These are phyloP conservation scores for Microplitis demolitor DNA, from an alignment of 1,140 invertebrate species.

Conservation along the genomic window DNA sequence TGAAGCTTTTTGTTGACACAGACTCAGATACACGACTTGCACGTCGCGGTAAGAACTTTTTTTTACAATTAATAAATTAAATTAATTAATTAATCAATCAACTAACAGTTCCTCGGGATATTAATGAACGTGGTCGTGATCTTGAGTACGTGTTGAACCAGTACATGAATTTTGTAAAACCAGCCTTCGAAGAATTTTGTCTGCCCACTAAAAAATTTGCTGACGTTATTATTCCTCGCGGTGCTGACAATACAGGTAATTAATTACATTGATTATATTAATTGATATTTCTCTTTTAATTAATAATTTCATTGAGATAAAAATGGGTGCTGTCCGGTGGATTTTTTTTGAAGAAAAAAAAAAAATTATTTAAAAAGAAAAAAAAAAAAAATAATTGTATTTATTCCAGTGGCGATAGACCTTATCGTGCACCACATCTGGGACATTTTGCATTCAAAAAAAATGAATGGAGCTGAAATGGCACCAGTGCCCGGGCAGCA, in stretches of 20 bases:
- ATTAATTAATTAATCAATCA: background rate
- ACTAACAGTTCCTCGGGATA: constrained; percentile 84
- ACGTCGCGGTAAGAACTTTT: constrained; percentile 75
- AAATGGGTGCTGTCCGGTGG: constrained; percentile 55
- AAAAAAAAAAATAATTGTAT: constrained; percentile 57
- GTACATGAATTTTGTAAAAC: constrained; percentile 97
- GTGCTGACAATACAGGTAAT: constrained; percentile 94
- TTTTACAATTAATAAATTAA: constrained; percentile 25
- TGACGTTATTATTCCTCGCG: constrained; percentile 97
- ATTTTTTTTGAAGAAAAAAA: constrained; percentile 34
- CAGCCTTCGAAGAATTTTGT: constrained; percentile 99
- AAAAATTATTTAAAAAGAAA: constrained; percentile 25
- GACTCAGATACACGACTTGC: constrained; percentile 97
- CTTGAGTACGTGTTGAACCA: constrained; percentile 94
- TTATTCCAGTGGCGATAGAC: constrained; percentile 96
- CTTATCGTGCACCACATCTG: constrained; percentile 98
- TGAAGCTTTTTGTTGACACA: constrained; percentile 99
- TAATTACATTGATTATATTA: constrained; percentile 16
- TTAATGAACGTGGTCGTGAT: constrained; percentile 90
- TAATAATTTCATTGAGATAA: background rate
- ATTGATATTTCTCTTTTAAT: constrained; percentile 3
- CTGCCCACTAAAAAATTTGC: constrained; percentile 99
- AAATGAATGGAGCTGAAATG: constrained; percentile 45
- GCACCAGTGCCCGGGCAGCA: constrained; percentile 59
- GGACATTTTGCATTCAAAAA: constrained; percentile 84